A percentile compares a stretch with the other conserved stretches of the same genome.
Evolutionary conservation across 2,113 vertebrate genomes (phyloP).

Genomic region (Nesogale talazaci): DNA sequence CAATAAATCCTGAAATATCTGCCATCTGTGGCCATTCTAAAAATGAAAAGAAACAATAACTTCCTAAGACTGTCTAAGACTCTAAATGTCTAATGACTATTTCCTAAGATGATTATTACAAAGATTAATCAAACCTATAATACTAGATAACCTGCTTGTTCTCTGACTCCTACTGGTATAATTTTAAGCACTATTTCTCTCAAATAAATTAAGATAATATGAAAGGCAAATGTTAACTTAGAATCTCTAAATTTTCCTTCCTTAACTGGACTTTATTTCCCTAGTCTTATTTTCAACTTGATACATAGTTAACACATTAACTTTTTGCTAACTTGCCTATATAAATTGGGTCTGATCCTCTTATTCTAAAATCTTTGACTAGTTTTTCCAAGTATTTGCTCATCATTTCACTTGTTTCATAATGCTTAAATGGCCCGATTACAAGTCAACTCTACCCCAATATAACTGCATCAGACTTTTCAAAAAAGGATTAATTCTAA

Average conservation of each 20-base stretch:
- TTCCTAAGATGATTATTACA: constrained; percentile 46
- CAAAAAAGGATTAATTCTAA: background rate
- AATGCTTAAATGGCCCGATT: background rate
- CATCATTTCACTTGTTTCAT: background rate
- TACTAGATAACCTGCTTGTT: background rate
- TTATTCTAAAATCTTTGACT: background rate
- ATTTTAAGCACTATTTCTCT: constrained; percentile 31
- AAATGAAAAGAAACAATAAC: constrained; percentile 61
- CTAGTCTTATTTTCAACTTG: constrained; percentile 19
- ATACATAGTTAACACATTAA: constrained; percentile 3
- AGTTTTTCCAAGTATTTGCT: constrained; percentile 19
- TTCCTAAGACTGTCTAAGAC: background rate
- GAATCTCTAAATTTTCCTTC: constrained; percentile 3
- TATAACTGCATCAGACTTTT: background rate
- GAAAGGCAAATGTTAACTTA: constrained; percentile 38
- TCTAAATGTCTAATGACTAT: constrained; percentile 31
- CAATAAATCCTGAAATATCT: constrained; percentile 96
- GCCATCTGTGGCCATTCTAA: constrained; percentile 97
- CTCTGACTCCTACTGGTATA: background rate
- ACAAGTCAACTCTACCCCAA: constrained; percentile 12
- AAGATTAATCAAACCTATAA: constrained; percentile 33
- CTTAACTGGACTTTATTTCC: constrained; percentile 8
- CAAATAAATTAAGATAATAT: constrained; percentile 10
- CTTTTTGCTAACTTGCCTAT: constrained; percentile 4
- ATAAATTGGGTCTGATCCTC: background rate